phyloP scores from a whole-genome alignment of 2,888 invertebrate genomes.

The Drosophila atripex region DNA sequence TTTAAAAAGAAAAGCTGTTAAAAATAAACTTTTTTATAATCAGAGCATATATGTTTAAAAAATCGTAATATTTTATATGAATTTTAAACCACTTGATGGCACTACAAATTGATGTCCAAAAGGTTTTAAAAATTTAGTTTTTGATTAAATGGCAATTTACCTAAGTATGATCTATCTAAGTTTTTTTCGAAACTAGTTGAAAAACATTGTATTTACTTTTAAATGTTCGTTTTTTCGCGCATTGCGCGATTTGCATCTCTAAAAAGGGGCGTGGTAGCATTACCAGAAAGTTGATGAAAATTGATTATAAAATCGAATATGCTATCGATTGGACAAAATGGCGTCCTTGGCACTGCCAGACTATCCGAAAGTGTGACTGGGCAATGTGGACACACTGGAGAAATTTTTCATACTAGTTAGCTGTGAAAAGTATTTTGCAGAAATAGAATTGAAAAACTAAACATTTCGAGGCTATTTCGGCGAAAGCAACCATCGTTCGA shows the following conservation, averaged over 20 bases:
- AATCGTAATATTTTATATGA: no score
- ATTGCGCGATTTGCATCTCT: not conserved
- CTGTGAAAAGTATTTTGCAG: constrained; percentile 73
- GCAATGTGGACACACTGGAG: constrained; percentile 66
- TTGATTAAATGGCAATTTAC: no score
- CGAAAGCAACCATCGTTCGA: constrained; percentile 61
- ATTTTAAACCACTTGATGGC: no score
- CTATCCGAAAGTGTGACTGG: not conserved
- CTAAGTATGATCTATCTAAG: no score
- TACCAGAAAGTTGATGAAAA: not conserved
- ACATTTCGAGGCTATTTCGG: constrained; percentile 54
- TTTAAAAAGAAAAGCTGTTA: not conserved
- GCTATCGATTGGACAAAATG: constrained; percentile 27
- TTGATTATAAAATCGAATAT: constrained; percentile 1
- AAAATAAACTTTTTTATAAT: not conserved
- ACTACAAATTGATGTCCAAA: no score
- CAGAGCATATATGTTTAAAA: no score
- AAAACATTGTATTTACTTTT: not conserved
- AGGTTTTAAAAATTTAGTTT: no score
- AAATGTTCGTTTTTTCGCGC: not conserved
- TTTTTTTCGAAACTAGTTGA: not conserved
- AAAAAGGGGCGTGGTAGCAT: not conserved
- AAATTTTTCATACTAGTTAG: constrained; percentile 77
- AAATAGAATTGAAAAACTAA: constrained; percentile 63
- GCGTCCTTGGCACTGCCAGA: constrained; percentile 15